Percentiles rank a stretch among this genome's conserved stretches.
These are phyloP conservation scores for Clusia tigrina DNA, from an alignment of 2,888 invertebrate genomes.

Conservation along the genomic window DNA sequence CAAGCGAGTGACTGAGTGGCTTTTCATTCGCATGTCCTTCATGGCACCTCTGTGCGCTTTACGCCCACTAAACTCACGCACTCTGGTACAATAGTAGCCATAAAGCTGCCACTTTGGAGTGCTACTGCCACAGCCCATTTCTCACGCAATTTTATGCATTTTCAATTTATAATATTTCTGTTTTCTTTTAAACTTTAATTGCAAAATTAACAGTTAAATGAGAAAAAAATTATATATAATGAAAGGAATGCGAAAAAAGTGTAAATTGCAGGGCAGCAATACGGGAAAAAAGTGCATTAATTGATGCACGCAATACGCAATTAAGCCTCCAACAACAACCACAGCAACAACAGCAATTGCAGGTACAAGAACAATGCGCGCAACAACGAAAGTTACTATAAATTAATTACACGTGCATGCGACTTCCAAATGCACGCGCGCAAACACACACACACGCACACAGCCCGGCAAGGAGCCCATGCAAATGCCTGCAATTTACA, in stretches of 20 bases:
- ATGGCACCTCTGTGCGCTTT: too few species aligned
- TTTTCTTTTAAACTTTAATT: slow-evolving; percentile 19
- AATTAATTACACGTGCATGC: background rate
- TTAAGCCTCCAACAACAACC: slow-evolving; percentile 32
- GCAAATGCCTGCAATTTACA: background rate
- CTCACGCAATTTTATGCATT: slow-evolving; percentile 18
- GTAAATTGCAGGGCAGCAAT: slow-evolving; percentile 7
- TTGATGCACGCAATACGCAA: slow-evolving; percentile 53
- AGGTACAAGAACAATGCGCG: too few species aligned
- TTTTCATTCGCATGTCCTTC: too few species aligned
- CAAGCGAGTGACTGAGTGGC: too few species aligned
- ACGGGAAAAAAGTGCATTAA: slow-evolving; percentile 41
- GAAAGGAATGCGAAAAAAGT: background rate
- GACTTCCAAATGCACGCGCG: background rate
- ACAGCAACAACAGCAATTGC: slow-evolving; percentile 17
- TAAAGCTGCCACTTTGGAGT: background rate
- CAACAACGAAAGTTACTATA: background rate
- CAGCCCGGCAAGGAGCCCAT: background rate
- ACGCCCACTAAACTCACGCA: too few species aligned
- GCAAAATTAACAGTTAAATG: slow-evolving; percentile 9
- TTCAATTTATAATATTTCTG: background rate
- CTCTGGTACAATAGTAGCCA: too few species aligned
- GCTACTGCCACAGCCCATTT: slow-evolving; percentile 26
- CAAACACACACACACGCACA: slow-evolving; percentile 5
- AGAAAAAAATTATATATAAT: slow-evolving; percentile 1